These are phyloP conservation scores for Gambusia holbrooki DNA, from an alignment of 2,113 vertebrate species.

Conservation along the genomic window DNA sequence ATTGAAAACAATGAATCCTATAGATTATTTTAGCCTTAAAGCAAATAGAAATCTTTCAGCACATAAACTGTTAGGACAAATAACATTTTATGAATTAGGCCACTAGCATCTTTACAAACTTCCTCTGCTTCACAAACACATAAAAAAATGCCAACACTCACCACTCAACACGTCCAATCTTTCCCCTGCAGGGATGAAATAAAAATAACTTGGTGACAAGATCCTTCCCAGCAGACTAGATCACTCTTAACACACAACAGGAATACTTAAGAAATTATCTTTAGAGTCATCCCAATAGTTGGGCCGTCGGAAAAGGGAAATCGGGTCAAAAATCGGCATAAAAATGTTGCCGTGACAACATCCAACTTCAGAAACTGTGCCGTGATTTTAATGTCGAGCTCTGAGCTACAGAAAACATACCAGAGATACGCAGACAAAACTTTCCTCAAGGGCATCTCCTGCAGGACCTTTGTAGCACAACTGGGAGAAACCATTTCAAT, in stretches of 20 bases:
- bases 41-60: too few species aligned
- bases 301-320: too few species aligned
- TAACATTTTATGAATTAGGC: background rate
- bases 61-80: background rate
- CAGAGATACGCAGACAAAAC: background rate
- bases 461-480: background rate
- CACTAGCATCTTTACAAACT: background rate
- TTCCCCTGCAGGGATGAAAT: constrained; percentile 18
- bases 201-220: too few species aligned
- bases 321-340: too few species aligned
- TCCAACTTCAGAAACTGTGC: background rate
- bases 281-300: too few species aligned
- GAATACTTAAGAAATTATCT: too few species aligned
- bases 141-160: constrained; percentile 30
- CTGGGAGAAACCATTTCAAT: background rate
- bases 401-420: background rate
- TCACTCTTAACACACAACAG: too few species aligned
- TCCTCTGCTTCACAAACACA: too few species aligned
- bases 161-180: constrained; percentile 15
- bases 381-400: background rate
- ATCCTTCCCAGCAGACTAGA: too few species aligned
- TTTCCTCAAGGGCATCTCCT: background rate
- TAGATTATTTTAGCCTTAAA: background rate
- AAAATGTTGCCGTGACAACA: too few species aligned
- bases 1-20: too few species aligned